phyloP scores from a whole-genome alignment of 2,113 vertebrate genomes.

The Cephalophus harveyi region DNA sequence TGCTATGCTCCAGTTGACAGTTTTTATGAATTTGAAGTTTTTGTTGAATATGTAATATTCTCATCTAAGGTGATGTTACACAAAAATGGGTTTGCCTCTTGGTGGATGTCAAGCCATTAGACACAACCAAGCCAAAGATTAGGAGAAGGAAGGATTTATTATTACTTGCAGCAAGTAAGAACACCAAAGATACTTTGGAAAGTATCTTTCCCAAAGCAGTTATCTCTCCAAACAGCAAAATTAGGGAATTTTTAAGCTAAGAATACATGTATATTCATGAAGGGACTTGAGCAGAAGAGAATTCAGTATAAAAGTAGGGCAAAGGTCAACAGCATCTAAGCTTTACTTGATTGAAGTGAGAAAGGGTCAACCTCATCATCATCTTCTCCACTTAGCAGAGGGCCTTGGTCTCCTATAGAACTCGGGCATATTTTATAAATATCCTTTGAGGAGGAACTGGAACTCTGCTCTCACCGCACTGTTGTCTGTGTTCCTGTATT shows the following conservation, averaged over 20 bases:
- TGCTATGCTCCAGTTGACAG: not conserved
- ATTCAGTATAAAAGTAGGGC: not conserved
- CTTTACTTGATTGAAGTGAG: not conserved
- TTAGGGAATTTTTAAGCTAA: not conserved
- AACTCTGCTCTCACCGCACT: not conserved
- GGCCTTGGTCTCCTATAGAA: not conserved
- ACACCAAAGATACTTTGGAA: no score
- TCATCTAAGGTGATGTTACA: not conserved
- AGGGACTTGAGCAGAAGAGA: not conserved
- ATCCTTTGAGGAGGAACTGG: not conserved
- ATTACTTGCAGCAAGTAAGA: not conserved
- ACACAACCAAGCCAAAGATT: not conserved
- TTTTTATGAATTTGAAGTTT: conserved; percentile 1
- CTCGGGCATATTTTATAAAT: not conserved
- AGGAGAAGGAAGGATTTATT: not conserved
- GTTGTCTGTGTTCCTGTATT: not conserved
- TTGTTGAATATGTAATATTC: not conserved
- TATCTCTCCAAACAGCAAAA: not conserved
- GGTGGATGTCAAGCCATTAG: not conserved
- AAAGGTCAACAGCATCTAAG: not conserved
- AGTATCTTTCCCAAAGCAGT: not conserved
- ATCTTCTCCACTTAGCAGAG: not conserved
- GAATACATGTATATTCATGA: not conserved
- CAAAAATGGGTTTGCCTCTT: not conserved
- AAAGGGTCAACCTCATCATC: not conserved